Percentiles rank a stretch among this genome's conserved stretches.
phyloP scores from a whole-genome alignment of 2,888 invertebrate species.

The Mythimna ferrago region DNA sequence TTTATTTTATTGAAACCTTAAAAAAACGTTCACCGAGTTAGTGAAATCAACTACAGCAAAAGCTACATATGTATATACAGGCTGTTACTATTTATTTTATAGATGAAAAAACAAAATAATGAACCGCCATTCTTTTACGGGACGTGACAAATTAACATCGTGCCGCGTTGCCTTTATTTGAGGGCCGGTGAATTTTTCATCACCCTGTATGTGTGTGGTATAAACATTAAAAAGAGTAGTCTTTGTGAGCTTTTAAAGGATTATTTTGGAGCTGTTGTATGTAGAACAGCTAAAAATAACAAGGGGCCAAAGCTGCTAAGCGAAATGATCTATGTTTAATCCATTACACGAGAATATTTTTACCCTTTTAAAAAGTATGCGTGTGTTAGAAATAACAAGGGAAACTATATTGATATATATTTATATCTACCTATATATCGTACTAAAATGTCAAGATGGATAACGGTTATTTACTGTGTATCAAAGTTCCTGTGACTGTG shows the following conservation, averaged over 20 bases:
- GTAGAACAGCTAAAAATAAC: constrained; percentile 1
- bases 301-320: neutral
- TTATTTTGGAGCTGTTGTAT: constrained; percentile 2
- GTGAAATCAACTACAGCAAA: constrained; percentile 5
- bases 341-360: neutral
- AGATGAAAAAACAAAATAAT: constrained; percentile 36
- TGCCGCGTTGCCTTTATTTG: constrained; percentile 15
- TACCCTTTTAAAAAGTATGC: no score
- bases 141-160: constrained; percentile 37
- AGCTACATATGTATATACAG: neutral
- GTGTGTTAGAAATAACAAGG: no score
- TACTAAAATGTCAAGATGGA: no score
- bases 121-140: constrained; percentile 25
- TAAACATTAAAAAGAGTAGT: constrained; percentile 32
- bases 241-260: constrained; percentile 2
- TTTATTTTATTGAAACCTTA: neutral
- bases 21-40: neutral
- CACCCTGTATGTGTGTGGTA: constrained; percentile 6
- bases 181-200: constrained; percentile 39
- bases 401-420: no score
- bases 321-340: neutral
- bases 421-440: no score
- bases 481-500: no score
- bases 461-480: no score
- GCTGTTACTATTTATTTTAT: constrained; percentile 25